These are phyloP conservation scores for Acleris holmiana DNA, from an alignment of 2,888 invertebrate species.

Conservation along the genomic window DNA sequence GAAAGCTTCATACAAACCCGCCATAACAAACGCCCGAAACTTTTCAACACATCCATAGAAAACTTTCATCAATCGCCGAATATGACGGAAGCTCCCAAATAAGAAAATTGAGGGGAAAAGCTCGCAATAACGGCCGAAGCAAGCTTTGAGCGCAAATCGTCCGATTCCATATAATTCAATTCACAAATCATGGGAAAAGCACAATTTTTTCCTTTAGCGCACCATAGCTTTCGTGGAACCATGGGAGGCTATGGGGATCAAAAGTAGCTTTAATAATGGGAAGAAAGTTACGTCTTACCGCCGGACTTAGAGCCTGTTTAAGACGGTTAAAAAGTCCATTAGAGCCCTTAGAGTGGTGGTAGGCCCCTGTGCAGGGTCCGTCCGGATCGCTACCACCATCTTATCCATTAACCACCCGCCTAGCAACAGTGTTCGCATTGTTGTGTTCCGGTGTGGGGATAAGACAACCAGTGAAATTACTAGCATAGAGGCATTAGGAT, in stretches of 20 bases:
- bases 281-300: too few relatives aligned
- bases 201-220: constrained; percentile 35
- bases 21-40: not conserved
- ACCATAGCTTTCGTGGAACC: constrained; percentile 26
- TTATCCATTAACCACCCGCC: too few relatives aligned
- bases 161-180: constrained; percentile 29
- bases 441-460: too few relatives aligned
- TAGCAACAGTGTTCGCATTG: too few relatives aligned
- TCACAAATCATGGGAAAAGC: constrained; percentile 36
- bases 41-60: constrained; percentile 22
- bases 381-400: too few relatives aligned
- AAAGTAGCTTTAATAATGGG: not conserved
- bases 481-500: too few relatives aligned
- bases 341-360: too few relatives aligned
- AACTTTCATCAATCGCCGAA: constrained; percentile 30
- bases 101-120: constrained; percentile 17
- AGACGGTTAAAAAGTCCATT: too few relatives aligned
- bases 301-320: too few relatives aligned
- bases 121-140: constrained; percentile 24
- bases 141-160: constrained; percentile 31
- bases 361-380: too few relatives aligned
- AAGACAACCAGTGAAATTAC: too few relatives aligned
- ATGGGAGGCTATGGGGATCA: constrained; percentile 19
- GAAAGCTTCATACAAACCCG: not conserved
- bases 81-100: constrained; percentile 24